These are phyloP conservation scores for Pygoscelis adeliae DNA, from an alignment of 2,113 vertebrate species.

Conservation along the genomic window DNA sequence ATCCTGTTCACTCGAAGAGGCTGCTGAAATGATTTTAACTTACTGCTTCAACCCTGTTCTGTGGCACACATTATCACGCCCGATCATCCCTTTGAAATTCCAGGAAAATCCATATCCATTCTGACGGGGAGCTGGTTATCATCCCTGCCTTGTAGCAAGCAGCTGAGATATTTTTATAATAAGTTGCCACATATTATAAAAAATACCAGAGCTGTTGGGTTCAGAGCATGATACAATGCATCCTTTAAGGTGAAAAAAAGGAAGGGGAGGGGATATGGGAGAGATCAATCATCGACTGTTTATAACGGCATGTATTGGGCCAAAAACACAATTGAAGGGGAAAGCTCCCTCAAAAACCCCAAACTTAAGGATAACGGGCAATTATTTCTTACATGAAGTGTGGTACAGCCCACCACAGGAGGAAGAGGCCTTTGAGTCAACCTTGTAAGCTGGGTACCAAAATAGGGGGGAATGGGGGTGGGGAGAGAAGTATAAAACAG, in stretches of 20 bases:
- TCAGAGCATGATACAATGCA: neutral
- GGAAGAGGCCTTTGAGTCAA: neutral
- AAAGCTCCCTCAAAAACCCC: neutral
- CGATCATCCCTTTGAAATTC: neutral
- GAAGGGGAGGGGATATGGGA: neutral
- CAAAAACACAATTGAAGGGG: neutral
- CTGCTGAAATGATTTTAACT: conserved; percentile 28
- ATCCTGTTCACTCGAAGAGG: conserved; percentile 39
- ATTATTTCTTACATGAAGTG: conserved; percentile 1
- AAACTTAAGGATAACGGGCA: conserved; percentile 7
- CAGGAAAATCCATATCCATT: neutral
- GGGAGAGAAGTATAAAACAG: neutral
- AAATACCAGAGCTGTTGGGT: neutral
- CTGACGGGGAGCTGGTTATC: neutral
- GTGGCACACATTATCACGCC: neutral
- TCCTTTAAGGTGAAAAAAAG: neutral
- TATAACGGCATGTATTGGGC: neutral
- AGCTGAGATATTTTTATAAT: too few species aligned
- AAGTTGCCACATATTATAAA: neutral
- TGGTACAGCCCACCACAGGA: neutral
- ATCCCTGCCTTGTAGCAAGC: neutral
- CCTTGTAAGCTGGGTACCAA: neutral
- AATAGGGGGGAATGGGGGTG: neutral
- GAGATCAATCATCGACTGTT: neutral
- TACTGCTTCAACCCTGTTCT: neutral